Conservation (phyloP, 2,888 invertebrate species). For the Amaurobius ferox region DNA sequence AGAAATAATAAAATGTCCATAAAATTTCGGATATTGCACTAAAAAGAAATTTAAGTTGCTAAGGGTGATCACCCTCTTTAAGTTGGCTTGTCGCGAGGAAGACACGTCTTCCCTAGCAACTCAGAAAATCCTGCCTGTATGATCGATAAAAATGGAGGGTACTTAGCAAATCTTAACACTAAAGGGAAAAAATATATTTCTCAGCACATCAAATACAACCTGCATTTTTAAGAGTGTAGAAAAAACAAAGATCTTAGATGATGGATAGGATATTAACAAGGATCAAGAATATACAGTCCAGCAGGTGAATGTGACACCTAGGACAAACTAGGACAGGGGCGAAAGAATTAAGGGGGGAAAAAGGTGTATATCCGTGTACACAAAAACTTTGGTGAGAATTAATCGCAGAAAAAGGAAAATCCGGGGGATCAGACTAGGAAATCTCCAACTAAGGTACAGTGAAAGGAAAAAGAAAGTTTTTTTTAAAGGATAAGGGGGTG, state of each 20-base stretch:
- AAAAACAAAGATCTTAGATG: background rate
- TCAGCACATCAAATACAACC: background rate
- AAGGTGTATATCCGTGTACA: background rate
- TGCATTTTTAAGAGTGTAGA: background rate
- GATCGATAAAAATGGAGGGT: background rate
- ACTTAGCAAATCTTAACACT: background rate
- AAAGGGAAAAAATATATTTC: background rate
- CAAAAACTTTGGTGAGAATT: background rate
- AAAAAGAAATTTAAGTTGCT: no score
- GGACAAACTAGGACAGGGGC: background rate
- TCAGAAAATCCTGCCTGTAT: background rate
- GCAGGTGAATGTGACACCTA: conserved; percentile 40
- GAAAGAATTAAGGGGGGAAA: background rate
- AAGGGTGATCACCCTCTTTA: no score
- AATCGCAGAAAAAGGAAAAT: background rate
- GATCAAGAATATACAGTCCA: background rate
- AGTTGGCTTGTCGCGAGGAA: no score
- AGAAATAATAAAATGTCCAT: no score
- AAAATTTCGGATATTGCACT: no score
- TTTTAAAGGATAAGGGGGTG: no score
- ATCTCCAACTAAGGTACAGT: no score
- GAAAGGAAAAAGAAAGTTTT: no score
- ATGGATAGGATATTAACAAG: conserved; percentile 47
- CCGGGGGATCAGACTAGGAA: background rate
- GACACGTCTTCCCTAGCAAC: no score